These are phyloP conservation scores for Brenthis hecate DNA, from an alignment of 2,888 invertebrate genomes.

Conservation along the genomic window DNA sequence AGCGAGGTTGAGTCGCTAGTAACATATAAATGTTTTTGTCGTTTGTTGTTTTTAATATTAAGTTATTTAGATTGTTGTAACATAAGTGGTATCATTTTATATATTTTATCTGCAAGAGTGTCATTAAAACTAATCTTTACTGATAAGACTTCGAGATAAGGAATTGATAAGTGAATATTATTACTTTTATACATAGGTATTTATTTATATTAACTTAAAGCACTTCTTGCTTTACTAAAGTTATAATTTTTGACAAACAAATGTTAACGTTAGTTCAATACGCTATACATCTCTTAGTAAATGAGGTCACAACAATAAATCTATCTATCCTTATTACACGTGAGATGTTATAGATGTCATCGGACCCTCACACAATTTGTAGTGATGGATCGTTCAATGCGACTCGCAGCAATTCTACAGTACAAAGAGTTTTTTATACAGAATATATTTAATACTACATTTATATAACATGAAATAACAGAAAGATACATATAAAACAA, in stretches of 20 bases:
- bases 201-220: neutral
- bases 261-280: neutral
- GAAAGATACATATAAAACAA: too few species aligned
- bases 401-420: neutral
- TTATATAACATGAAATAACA: too few species aligned
- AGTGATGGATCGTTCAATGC: conserved; percentile 42
- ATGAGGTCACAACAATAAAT: conserved; percentile 47
- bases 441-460: too few species aligned
- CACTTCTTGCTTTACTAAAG: neutral
- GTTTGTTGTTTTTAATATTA: too few species aligned
- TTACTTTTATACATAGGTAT: conserved; percentile 1
- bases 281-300: conserved; percentile 29
- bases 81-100: conserved; percentile 9
- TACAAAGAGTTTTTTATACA: neutral
- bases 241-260: conserved; percentile 1
- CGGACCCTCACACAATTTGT: conserved; percentile 36
- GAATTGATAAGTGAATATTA: conserved; percentile 14
- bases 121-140: conserved; percentile 18
- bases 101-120: conserved; percentile 3
- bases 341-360: conserved; percentile 44
- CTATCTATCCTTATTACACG: conserved; percentile 50
- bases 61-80: neutral
- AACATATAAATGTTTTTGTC: too few species aligned
- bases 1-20: too few species aligned
- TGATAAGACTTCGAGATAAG: conserved; percentile 26